Conservation (phyloP, 2,113 vertebrate species). For the Emydura subglobosa region DNA sequence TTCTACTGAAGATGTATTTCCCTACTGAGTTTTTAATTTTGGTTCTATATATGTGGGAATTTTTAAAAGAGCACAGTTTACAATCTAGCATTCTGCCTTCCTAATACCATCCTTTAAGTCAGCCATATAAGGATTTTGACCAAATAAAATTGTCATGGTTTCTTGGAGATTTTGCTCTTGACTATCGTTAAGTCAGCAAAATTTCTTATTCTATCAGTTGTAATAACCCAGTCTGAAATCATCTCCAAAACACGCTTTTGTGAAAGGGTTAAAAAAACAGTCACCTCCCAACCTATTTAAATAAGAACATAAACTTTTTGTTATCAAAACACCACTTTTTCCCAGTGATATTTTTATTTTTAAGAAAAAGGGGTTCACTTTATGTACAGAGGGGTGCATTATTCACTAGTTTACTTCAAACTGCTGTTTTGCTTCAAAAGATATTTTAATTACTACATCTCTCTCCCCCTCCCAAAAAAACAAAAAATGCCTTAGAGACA, state of each 20-base stretch:
- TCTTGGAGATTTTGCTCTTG: neutral
- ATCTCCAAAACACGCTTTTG: neutral
- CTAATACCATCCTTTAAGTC: rapidly evolving
- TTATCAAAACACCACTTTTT: neutral
- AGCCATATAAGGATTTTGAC: neutral
- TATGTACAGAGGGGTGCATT: neutral
- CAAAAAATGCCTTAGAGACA: no score
- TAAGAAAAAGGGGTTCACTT: neutral
- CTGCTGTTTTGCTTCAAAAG: no score
- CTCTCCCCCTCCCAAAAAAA: no score
- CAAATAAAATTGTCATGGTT: neutral
- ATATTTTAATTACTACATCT: no score
- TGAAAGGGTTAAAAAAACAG: neutral
- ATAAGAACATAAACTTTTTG: neutral
- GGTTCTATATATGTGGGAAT: neutral
- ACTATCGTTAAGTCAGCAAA: neutral
- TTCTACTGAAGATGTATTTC: neutral
- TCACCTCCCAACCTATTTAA: no score
- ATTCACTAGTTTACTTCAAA: neutral
- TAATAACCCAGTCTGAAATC: neutral
- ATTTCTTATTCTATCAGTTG: neutral
- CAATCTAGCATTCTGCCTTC: neutral
- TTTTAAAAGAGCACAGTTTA: neutral
- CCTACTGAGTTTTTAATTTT: neutral
- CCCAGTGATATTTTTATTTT: neutral